Evolutionary conservation across 53 echinoderm and acorn worm genomes (phyloP), one percentile per base, ranked within the genome.

Genomic region (Glandiceps talaboti): DNA sequence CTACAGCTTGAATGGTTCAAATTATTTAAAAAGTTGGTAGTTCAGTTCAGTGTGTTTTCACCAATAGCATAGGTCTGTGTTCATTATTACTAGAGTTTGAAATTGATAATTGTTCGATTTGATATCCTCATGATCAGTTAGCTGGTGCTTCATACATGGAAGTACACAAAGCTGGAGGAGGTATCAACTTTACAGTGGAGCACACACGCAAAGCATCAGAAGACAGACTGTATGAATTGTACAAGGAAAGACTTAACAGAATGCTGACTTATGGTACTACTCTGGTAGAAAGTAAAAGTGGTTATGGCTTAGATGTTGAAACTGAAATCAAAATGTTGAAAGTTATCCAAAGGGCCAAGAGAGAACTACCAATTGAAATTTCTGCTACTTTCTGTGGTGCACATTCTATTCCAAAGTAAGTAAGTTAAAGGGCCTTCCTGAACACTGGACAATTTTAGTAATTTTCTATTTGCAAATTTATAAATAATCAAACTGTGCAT

Each of bases 121-220:
- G n/a, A n/a, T n/a, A n/a, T n/a, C n/a, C n/a, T n/a, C n/a, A n/a
- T n/a, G n/a, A n/a, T n/a, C 31, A 97, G 97, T 84, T 97, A 74
- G 97, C 93, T 31, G 97, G 97, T 74, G 97, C 97, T 20, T 82
- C 91, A 26, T 97, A 97, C 82, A 93, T 93, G 89, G 97, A 97
- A 14, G 91, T 97, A 31, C 97, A 97, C 75, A 84, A 91, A 77
- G 97, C 97, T n/a, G 97, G 97, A 1, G 97, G 97, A 0, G 97
- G 97, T 26, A 97, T 97, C 79, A 85, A 91, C 83, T 93, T 91
- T 81, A 97, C 97, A 0, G 93, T 93, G 0, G 87, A 87, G 74
- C 93, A 97, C 84, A 97, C 97, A 0, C 82, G 89, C 29, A 79
- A 81, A 1, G 93, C 97, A 27, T 84, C 91, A 0, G 93, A 97